Base-by-base conservation (phyloP, 1,140 invertebrate species). In the Apolygus lucorum region DNA sequence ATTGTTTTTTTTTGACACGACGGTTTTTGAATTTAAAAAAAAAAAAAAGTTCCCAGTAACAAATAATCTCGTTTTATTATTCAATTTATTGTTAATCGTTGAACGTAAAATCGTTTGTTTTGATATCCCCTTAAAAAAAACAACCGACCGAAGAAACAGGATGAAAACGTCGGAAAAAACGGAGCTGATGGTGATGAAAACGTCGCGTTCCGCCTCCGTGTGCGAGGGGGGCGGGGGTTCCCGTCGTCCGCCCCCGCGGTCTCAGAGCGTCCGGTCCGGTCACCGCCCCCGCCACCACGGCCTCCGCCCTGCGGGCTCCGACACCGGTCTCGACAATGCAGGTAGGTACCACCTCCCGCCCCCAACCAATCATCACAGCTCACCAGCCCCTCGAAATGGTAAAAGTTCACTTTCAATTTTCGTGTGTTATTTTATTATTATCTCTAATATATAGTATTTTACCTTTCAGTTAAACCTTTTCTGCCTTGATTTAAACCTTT, bases 221-320 rank as follows among this genome's bases (percentile, higher is more conserved):
- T 66, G 64, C 64, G 64, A n/a, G 2, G 64, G 64, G 11, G 25
- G 29, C 27, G 64, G 67, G 22, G 49, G 67, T 59, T 68, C 49
- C 1, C 81, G 88, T 27, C 79, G 86, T 52, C 88, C 88, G 1
- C 88, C 89, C 2, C 82, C 87, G 1, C 81, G 89, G 70, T 89
- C 88, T 2, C 89, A 91, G 76, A 90, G 88, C 73, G 90, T 89
- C 14, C 79, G 89, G 63, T 85, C 89, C 74, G 28, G 28, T 21
- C 52, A 62, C 29, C 28, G 64, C 14, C 27, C 28, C 42, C 62
- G 65, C 13, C 42, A 63, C 42, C n/a, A 24, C 1, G 42, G 52
- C 0, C 64, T 70, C 1, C 28, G 63, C 25, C 68, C 71, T 2
- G 68, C 68, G 28, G 64, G 64, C 4, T 67, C 54, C 26, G 65